Percentiles rank a stretch among this genome's conserved stretches.
phyloP scores from a whole-genome alignment of 2,797 vertebrate species.

The Heteromormyrus szaboi region DNA sequence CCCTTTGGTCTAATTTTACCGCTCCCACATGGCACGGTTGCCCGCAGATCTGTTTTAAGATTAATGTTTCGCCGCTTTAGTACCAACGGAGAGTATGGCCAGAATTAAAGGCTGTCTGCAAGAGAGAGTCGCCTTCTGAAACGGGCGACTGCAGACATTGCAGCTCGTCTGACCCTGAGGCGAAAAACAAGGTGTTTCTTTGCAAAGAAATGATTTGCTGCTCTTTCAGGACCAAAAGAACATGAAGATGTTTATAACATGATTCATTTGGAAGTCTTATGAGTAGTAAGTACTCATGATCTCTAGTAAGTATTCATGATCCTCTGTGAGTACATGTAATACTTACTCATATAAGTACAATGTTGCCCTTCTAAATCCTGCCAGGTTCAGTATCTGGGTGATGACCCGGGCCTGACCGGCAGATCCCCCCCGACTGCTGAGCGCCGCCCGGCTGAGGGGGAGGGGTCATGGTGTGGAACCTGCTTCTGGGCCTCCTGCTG shows the following conservation, averaged over 20 bases:
- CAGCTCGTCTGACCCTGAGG: background rate
- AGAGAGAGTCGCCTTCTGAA: background rate
- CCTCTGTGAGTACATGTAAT: background rate
- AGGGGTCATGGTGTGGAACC: constrained; percentile 64
- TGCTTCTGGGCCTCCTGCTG: constrained; percentile 61
- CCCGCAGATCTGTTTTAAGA: background rate
- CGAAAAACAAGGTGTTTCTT: background rate
- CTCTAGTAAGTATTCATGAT: background rate
- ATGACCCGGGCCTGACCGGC: background rate
- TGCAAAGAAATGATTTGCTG: background rate
- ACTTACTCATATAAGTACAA: background rate
- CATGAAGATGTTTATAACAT: background rate
- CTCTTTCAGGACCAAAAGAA: background rate
- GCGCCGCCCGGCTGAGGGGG: background rate
- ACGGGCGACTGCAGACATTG: background rate
- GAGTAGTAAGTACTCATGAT: background rate
- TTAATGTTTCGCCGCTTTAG: background rate
- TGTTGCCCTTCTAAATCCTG: background rate
- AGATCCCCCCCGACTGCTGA: background rate
- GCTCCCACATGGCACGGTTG: background rate
- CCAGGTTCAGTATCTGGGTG: background rate
- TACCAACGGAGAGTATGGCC: background rate
- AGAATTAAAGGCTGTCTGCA: background rate
- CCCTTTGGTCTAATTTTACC: background rate
- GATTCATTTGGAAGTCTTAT: background rate